Percentiles rank a stretch among this genome's conserved stretches.
These are phyloP conservation scores for Leptura quadrifasciata DNA, from an alignment of 2,888 invertebrate species.

Conservation along the genomic window DNA sequence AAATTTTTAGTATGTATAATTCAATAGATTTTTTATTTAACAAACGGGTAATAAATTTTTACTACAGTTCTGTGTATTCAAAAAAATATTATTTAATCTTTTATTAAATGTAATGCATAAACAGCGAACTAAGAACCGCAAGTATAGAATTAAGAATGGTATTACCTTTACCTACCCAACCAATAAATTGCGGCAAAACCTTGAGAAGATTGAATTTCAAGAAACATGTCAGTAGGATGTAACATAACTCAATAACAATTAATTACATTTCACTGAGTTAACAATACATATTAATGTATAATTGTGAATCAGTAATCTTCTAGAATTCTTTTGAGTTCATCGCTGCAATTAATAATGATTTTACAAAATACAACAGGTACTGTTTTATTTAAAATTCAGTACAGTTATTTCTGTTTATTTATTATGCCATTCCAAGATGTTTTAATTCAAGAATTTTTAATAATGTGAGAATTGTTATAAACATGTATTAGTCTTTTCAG, in stretches of 20 bases:
- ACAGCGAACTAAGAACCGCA: neutral
- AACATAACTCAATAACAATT: neutral
- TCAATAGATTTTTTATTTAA: neutral
- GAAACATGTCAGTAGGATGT: neutral
- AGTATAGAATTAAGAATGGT: neutral
- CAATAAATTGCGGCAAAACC: neutral
- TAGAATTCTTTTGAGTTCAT: neutral
- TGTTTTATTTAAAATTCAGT: conserved; percentile 4
- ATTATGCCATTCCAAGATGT: neutral
- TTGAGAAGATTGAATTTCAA: neutral
- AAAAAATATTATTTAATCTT: too few species aligned
- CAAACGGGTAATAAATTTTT: neutral
- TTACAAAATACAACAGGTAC: conserved; percentile 1
- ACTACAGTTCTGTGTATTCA: too few species aligned
- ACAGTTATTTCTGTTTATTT: neutral
- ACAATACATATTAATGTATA: neutral
- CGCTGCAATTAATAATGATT: neutral
- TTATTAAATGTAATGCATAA: too few species aligned
- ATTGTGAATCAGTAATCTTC: conserved; percentile 2
- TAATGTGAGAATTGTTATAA: neutral
- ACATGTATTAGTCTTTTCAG: neutral
- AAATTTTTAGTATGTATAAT: neutral
- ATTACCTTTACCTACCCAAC: neutral
- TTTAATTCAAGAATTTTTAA: neutral
- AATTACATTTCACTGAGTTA: neutral